Base-by-base conservation (phyloP, 2,113 vertebrate genomes). In the Leptosomus discolor region DNA sequence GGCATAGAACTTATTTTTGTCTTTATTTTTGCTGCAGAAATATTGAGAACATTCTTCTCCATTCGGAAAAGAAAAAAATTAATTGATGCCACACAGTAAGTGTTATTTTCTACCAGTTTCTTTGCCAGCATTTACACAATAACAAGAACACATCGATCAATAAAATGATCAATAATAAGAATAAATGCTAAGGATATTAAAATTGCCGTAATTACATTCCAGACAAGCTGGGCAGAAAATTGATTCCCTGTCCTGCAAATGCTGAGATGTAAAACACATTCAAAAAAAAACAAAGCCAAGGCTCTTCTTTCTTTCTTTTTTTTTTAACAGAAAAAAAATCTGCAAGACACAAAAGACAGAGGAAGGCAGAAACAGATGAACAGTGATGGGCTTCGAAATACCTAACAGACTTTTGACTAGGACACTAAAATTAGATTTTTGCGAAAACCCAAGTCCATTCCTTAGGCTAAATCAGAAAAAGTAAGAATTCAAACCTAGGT, bases 131-230 rank as follows among this genome's bases (percentile, higher is more conserved):
- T 74, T 90, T 90, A 67, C 24, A 80, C 16, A 86, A 30, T 39
- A 83, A 63, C 45, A 85, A 74, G 26, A 12, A 90, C 67, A 51
- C 79, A 60, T 15, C 14, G n/a, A 24, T 97, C 83, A 92, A 94
- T 96, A 94, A 81, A 22, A 70, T 13, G 45, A 94, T 92, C 92
- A 71, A 95, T 93, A 95, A 83, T 61, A 88, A 86, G 37, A 84
- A 85, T 91, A 86, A 86, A 94, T 76, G 12, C 21, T 90, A 76
- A 95, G 39, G 43, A 86, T 89, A 92, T 93, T 75, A 84, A 96
- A 91, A 93, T 91, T 84, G 24, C 39, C 29, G 57, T 91, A 81
- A 94, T 91, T 95, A 71, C n/a, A 73, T 88, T 94, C 34, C 51
- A 91, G 58, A 68, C 56, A 94, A 91, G 11, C 27, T 64, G 23